phyloP scores from a whole-genome alignment of 2,797 vertebrate genomes.

The Leptodactylus fallax region DNA sequence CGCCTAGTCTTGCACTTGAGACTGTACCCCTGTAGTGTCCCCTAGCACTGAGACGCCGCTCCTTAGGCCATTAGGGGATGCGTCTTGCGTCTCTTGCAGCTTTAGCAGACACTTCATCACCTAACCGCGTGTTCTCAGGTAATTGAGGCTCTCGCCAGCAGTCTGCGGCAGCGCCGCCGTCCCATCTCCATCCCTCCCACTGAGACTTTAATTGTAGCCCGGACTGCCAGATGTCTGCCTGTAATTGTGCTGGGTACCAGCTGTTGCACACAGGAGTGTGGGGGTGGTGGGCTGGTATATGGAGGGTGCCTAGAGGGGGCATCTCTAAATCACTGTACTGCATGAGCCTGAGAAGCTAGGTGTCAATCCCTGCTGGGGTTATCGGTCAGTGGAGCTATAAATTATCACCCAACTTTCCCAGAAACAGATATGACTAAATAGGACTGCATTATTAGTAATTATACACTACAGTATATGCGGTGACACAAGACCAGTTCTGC shows the following conservation, averaged over 20 bases:
- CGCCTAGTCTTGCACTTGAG: too few relatives aligned
- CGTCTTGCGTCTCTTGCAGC: not conserved
- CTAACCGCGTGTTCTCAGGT: constrained; percentile 37
- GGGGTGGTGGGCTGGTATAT: not conserved
- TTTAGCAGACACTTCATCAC: constrained; percentile 10
- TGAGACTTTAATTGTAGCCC: constrained; percentile 59
- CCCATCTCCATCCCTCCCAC: constrained; percentile 53
- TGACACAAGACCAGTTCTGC: too few relatives aligned
- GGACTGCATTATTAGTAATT: too few relatives aligned
- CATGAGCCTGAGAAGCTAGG: not conserved
- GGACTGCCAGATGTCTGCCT: constrained; percentile 56
- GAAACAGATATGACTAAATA: not conserved
- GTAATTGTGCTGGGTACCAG: constrained; percentile 59
- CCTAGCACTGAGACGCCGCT: not conserved
- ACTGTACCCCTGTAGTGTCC: too few relatives aligned
- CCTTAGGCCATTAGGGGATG: not conserved
- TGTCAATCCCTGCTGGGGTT: not conserved
- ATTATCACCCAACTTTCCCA: not conserved
- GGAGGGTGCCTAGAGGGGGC: not conserved
- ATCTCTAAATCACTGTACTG: not conserved
- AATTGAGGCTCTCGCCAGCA: constrained; percentile 34
- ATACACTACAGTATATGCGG: too few relatives aligned
- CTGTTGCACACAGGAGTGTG: constrained; percentile 33
- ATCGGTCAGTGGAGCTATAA: not conserved
- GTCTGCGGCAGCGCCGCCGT: not conserved